A percentile compares a stretch with the other conserved stretches of the same genome.
Conservation (phyloP, 1,140 invertebrate species). For the Teleopsis dalmanni region DNA sequence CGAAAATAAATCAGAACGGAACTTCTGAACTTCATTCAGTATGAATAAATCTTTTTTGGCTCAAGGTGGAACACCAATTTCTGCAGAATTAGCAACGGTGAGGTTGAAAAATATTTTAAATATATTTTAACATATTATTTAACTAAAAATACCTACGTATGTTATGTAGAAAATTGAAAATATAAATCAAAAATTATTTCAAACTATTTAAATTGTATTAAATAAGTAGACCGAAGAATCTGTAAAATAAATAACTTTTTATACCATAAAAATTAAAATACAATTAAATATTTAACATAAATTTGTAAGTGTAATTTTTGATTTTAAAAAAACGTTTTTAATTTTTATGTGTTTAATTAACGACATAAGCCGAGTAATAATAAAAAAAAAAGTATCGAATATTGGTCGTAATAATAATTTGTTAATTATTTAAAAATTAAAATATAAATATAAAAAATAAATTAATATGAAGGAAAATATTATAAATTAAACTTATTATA, state of each 20-base stretch:
- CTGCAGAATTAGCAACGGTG: slow-evolving; percentile 58
- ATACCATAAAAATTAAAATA: neutral
- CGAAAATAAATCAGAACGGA: neutral
- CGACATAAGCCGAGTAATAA: too few species aligned
- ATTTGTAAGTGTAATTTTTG: neutral
- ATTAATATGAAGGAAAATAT: too few species aligned
- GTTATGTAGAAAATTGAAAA: neutral
- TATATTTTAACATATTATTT: neutral
- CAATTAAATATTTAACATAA: neutral
- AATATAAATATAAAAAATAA: too few species aligned
- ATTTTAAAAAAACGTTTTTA: too few species aligned
- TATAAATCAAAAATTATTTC: neutral
- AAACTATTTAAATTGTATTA: neutral
- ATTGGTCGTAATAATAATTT: too few species aligned
- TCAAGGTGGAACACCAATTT: slow-evolving; percentile 57
- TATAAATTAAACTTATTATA: too few species aligned
- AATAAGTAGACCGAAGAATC: neutral
- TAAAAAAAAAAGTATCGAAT: too few species aligned
- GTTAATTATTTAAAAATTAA: too few species aligned
- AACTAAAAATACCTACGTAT: neutral
- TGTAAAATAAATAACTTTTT: neutral
- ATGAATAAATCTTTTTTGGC: slow-evolving; percentile 34
- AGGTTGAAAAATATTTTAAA: slow-evolving; percentile 16
- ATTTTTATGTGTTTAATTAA: too few species aligned
- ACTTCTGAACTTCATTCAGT: slow-evolving; percentile 4